Evolutionary conservation across 2,888 invertebrate genomes (phyloP).

Genomic region (Deroplatys truncata): DNA sequence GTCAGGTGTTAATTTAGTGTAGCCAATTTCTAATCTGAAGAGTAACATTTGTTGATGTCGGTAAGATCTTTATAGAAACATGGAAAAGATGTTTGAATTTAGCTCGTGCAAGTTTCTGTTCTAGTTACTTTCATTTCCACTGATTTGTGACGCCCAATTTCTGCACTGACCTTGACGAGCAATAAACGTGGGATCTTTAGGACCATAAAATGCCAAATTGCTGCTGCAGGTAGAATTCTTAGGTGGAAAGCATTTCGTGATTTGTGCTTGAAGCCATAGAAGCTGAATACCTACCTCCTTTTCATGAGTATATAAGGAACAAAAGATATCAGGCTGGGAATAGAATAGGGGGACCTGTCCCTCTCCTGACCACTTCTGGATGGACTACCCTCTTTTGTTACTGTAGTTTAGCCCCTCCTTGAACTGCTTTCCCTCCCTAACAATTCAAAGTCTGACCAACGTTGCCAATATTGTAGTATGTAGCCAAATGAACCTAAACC

Average conservation of each 20-base stretch:
- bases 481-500: too few relatives aligned
- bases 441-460: background rate
- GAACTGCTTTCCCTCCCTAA: background rate
- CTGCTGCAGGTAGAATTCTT: background rate
- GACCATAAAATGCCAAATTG: too few relatives aligned
- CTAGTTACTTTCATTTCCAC: background rate
- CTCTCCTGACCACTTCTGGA: background rate
- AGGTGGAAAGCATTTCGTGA: background rate
- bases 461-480: background rate
- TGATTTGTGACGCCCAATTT: background rate
- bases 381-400: background rate
- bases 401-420: too few relatives aligned
- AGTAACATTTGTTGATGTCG: background rate
- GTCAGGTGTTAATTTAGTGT: background rate
- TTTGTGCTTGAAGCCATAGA: background rate
- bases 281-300: background rate
- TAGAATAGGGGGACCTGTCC: background rate
- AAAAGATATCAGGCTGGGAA: background rate
- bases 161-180: too few relatives aligned
- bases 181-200: too few relatives aligned
- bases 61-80: background rate
- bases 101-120: background rate
- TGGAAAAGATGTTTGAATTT: background rate
- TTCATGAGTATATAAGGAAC: background rate
- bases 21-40: too few relatives aligned